Evolutionary conservation across 2,888 invertebrate genomes (phyloP).

Genomic region (Eucriotettix oculatus): DNA sequence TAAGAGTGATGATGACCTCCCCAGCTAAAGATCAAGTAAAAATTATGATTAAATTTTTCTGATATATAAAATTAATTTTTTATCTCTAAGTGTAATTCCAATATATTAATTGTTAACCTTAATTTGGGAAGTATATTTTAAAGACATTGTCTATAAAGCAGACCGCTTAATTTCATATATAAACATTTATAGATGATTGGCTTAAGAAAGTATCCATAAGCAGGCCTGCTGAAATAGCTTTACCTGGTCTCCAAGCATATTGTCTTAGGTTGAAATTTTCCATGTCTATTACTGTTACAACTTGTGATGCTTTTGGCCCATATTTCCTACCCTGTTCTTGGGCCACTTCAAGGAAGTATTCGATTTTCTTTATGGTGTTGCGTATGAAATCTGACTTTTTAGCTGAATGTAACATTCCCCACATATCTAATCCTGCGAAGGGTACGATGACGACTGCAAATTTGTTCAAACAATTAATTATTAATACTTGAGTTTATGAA

Average conservation of each 20-base stretch:
- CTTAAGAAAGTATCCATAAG: too few species aligned
- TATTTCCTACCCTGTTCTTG: slow-evolving; percentile 39
- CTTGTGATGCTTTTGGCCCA: slow-evolving; percentile 45
- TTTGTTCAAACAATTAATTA: background rate
- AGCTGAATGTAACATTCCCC: slow-evolving; percentile 60
- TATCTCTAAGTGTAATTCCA: too few species aligned
- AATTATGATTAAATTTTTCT: too few species aligned
- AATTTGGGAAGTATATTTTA: too few species aligned
- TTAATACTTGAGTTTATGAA: too few species aligned
- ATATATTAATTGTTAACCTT: too few species aligned
- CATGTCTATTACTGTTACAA: slow-evolving; percentile 59
- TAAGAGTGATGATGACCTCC: slow-evolving; percentile 60
- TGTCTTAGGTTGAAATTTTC: slow-evolving; percentile 60
- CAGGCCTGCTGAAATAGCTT: slow-evolving; percentile 7
- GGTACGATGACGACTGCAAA: slow-evolving; percentile 58
- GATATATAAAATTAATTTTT: too few species aligned
- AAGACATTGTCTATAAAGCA: too few species aligned
- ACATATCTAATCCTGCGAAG: slow-evolving; percentile 63
- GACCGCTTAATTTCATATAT: too few species aligned
- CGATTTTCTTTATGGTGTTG: slow-evolving; percentile 44
- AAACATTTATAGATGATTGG: too few species aligned
- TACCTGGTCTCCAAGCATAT: slow-evolving; percentile 74
- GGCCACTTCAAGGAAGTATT: slow-evolving; percentile 43
- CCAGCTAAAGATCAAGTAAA: slow-evolving; percentile 35
- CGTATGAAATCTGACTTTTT: slow-evolving; percentile 56